These are phyloP conservation scores for Zelleria hepariella DNA, from an alignment of 2,888 invertebrate species.

Conservation along the genomic window DNA sequence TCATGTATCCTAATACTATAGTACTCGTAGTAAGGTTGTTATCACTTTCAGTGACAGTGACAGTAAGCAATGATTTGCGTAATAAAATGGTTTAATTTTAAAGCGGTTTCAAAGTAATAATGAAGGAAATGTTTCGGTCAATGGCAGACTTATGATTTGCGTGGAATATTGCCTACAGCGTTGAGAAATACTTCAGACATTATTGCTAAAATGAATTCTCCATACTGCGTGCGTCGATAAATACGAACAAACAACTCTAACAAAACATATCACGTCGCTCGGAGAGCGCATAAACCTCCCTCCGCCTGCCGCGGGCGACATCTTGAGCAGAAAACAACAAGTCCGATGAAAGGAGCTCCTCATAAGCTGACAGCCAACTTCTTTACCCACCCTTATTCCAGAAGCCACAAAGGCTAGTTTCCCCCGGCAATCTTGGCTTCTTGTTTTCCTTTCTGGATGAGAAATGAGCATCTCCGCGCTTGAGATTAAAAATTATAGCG, in stretches of 20 bases:
- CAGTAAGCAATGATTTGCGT: no score
- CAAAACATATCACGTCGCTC: background rate
- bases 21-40: no score
- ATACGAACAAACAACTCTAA: background rate
- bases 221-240: background rate
- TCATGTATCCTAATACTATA: no score
- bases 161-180: no score
- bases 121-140: no score
- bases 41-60: no score
- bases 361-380: constrained; percentile 48
- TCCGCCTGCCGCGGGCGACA: background rate
- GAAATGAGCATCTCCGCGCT: constrained; percentile 63
- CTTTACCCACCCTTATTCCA: constrained; percentile 15
- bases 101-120: no score
- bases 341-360: constrained; percentile 28
- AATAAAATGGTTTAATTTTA: no score
- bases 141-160: no score
- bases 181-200: no score
- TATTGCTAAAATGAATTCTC: no score
- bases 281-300: background rate
- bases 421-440: constrained; percentile 10
- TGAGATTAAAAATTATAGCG: constrained; percentile 63
- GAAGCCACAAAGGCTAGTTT: constrained; percentile 24
- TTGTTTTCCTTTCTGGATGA: constrained; percentile 38
- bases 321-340: background rate